These are phyloP conservation scores for Ectobius pallidus DNA, from an alignment of 2,888 invertebrate genomes.

Conservation along the genomic window DNA sequence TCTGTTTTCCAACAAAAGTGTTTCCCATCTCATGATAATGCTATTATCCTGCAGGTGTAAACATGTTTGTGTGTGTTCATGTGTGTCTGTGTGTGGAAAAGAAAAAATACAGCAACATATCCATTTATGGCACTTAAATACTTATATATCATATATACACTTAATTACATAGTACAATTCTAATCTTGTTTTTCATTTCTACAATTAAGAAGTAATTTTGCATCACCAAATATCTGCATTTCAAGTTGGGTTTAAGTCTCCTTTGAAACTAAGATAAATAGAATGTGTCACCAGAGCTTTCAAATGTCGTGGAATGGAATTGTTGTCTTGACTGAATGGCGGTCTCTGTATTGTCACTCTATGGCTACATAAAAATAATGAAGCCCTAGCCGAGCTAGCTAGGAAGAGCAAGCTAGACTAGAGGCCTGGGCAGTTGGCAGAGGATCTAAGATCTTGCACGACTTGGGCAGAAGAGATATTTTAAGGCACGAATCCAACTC, in stretches of 20 bases:
- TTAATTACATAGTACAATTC: slow-evolving; percentile 45
- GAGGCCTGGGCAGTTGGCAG: slow-evolving; percentile 34
- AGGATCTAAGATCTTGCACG: slow-evolving; percentile 34
- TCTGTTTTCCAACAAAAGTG: neutral
- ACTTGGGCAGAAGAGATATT: slow-evolving; percentile 42
- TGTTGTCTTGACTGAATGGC: slow-evolving; percentile 29
- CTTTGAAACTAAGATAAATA: slow-evolving; percentile 17
- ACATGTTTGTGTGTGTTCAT: slow-evolving; percentile 12
- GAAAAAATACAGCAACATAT: slow-evolving; percentile 45
- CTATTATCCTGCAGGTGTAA: slow-evolving; percentile 28
- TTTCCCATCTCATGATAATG: slow-evolving; percentile 1
- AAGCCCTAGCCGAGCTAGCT: slow-evolving; percentile 10
- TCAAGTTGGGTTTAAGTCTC: neutral
- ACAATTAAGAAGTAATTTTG: slow-evolving; percentile 37
- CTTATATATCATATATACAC: slow-evolving; percentile 47
- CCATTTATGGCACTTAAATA: slow-evolving; percentile 47
- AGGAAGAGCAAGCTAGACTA: neutral
- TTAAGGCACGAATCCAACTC: slow-evolving; percentile 45
- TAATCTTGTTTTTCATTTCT: slow-evolving; percentile 39
- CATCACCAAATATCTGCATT: slow-evolving; percentile 28
- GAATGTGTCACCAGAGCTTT: slow-evolving; percentile 5
- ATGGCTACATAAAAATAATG: slow-evolving; percentile 28
- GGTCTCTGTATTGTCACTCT: slow-evolving; percentile 40
- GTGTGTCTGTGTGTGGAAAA: slow-evolving; percentile 33
- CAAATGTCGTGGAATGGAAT: slow-evolving; percentile 9